Percentiles rank a stretch among this genome's conserved stretches.
phyloP scores from a whole-genome alignment of 92 coral and sea anemone genomes.

The Porites divaricata region DNA sequence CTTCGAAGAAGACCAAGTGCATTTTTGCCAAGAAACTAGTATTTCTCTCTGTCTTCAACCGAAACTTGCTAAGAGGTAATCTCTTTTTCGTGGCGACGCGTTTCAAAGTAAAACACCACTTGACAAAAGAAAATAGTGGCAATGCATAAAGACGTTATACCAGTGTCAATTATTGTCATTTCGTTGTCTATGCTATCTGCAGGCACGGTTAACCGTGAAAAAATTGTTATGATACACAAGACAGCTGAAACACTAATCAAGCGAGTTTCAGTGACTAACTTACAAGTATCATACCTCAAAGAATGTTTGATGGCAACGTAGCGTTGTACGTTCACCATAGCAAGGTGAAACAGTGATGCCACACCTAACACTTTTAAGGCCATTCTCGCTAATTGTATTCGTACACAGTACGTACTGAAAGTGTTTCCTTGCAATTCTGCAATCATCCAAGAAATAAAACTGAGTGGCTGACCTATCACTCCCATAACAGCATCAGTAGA shows the following conservation, averaged over 20 bases:
- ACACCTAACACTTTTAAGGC: not conserved
- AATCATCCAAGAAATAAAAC: not conserved
- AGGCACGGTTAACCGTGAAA: too few species aligned
- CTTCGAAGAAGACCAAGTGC: too few species aligned
- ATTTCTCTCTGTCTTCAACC: not conserved
- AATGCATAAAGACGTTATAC: not conserved
- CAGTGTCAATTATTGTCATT: not conserved
- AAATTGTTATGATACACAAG: not conserved
- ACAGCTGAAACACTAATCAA: not conserved
- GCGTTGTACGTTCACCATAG: not conserved
- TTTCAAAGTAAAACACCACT: not conserved
- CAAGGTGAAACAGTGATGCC: conserved; percentile 1
- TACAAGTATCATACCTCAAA: not conserved
- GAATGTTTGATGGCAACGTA: conserved; percentile 13
- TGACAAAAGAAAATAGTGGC: not conserved
- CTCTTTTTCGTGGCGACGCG: conserved; percentile 2
- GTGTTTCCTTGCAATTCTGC: not conserved
- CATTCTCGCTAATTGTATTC: not conserved
- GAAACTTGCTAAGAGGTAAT: not conserved
- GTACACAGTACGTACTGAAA: not conserved
- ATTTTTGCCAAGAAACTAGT: too few species aligned
- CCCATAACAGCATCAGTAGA: not conserved
- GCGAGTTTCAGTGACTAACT: not conserved
- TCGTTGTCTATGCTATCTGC: too few species aligned
- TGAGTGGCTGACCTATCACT: conserved; percentile 4